Conservation (phyloP, 2,888 invertebrate species). For the Drosophila greeni region DNA sequence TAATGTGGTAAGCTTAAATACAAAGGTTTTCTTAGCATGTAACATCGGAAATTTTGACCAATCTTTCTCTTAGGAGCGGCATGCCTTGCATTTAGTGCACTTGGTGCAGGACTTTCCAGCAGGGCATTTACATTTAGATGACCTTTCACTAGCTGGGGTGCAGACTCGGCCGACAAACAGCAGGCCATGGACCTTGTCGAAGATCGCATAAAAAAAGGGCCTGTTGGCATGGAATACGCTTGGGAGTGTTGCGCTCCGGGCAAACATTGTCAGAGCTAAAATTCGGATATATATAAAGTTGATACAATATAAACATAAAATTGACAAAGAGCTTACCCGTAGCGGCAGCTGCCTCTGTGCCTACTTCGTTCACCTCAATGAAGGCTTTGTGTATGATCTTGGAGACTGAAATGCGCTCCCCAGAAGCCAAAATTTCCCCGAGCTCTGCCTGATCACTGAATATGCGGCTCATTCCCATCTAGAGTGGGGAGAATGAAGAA, state of each 20-base stretch:
- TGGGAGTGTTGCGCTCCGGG: not conserved
- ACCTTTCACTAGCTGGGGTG: not conserved
- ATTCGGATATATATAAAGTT: not conserved
- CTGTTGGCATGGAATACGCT: conserved; percentile 38
- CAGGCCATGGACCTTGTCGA: conserved; percentile 9
- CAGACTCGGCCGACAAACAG: conserved; percentile 23
- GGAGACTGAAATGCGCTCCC: conserved; percentile 80
- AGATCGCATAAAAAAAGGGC: conserved; percentile 32
- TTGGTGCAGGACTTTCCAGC: not conserved
- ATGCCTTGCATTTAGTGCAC: not conserved
- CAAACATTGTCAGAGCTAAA: rapidly evolving
- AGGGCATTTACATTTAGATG: not conserved
- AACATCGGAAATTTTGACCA: not conserved
- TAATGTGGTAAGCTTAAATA: not conserved
- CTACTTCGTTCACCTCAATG: conserved; percentile 91
- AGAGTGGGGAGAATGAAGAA: conserved; percentile 3
- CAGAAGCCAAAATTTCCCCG: conserved; percentile 80
- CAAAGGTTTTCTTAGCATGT: not conserved
- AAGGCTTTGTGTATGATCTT: conserved; percentile 90
- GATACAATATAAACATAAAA: not conserved
- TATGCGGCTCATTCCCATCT: conserved; percentile 85
- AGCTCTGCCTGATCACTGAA: conserved; percentile 82
- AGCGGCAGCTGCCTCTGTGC: conserved; percentile 91
- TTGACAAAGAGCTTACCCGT: conserved; percentile 78
- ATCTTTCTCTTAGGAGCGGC: not conserved